Evolutionary conservation across 2,797 vertebrate species (phyloP), one percentile per base, ranked within the genome.

Genomic region (Carapus acus): DNA sequence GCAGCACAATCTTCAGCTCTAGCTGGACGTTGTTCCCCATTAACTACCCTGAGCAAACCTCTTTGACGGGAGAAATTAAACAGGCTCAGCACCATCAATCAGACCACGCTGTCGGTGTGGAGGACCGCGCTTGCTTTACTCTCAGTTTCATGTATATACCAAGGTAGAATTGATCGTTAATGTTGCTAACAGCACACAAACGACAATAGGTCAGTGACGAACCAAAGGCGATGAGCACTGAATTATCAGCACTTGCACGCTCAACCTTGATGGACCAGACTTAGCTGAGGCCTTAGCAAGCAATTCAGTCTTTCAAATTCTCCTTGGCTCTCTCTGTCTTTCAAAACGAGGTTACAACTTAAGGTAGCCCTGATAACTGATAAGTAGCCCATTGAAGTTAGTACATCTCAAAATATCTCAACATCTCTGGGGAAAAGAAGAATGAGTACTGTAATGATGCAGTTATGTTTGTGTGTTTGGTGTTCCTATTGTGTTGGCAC

Each of bases 121-220:
- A 63, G 53, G n/a, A n/a, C n/a, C n/a, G n/a, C n/a, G n/a, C n/a
- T n/a, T n/a, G 59, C 59, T 57, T 65, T 57, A 45, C 16, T 40
- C 56, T 48, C 52, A 44, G 59, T 56, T 33, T 50, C n/a, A 44
- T 73, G 65, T 76, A 78, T 73, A 75, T 60, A 62, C 56, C 22
- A 6, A 66, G 43, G 21, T 41, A 57, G 24, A 58, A 83, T 85
- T 78, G 58, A 83, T 84, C 75, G 59, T 50, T 71, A 68, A 63
- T 45, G 49, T 56, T 62, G 49, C 24, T 23, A 61, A 65, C 65
- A 67, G 52, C 54, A 60, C 54, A 73, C 42, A 53, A 40, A 36
- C 13, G 23, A 44, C 24, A 54, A 64, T 74, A 76, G 78, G 78
- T 83, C 78, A 69, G 54, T 59, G 50, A 54, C 57, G 65, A 76